Evolutionary conservation across 2,888 invertebrate species (phyloP).

Genomic region (Octonoba sinensis): DNA sequence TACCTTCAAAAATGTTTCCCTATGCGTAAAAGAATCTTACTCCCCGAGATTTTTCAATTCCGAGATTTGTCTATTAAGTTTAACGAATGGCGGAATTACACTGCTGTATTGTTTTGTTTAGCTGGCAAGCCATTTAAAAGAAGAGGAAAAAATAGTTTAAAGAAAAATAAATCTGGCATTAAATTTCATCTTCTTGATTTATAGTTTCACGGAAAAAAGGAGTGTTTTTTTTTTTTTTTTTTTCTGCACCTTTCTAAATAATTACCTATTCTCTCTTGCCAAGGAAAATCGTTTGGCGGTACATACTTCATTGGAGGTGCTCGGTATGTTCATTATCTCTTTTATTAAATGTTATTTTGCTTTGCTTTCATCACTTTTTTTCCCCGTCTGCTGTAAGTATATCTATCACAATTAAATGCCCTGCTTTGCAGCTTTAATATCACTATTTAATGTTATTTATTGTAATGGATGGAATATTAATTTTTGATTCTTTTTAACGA

Average conservation of each 20-base stretch:
- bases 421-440: constrained; percentile 32
- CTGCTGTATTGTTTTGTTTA: constrained; percentile 1
- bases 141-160: background rate
- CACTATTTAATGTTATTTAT: constrained; percentile 45
- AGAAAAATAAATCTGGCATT: constrained; percentile 29
- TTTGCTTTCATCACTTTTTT: constrained; percentile 11
- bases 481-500: background rate
- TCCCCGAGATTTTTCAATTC: too few relatives aligned
- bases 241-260: constrained; percentile 34
- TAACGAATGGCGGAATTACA: background rate
- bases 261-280: constrained; percentile 29
- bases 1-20: too few relatives aligned
- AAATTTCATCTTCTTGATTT: constrained; percentile 41
- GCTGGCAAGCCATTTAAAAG: too few relatives aligned
- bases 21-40: too few relatives aligned
- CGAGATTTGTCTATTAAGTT: too few relatives aligned
- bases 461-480: constrained; percentile 17
- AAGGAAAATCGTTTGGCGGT: constrained; percentile 41
- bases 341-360: constrained; percentile 38
- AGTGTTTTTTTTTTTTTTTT: constrained; percentile 31
- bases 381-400: constrained; percentile 3
- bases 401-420: constrained; percentile 54
- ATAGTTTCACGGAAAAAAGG: constrained; percentile 29
- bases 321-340: constrained; percentile 54
- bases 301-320: constrained; percentile 37